Conservation (phyloP, 2,888 invertebrate genomes). For the Acrocyrtus sp. region DNA sequence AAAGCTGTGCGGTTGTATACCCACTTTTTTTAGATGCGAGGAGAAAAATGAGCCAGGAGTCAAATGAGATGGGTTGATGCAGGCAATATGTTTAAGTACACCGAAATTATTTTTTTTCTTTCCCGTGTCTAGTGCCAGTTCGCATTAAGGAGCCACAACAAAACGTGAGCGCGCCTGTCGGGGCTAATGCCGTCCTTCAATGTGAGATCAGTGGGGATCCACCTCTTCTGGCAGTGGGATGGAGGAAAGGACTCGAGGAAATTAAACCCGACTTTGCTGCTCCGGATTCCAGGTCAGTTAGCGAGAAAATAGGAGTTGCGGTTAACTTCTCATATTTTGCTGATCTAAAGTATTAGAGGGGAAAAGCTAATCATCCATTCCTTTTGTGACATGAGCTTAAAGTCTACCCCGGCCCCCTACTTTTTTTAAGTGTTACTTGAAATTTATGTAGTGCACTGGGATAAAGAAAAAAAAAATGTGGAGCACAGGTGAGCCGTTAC, state of each 20-base stretch:
- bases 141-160: conserved; percentile 54
- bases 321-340: conserved; percentile 6
- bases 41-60: too few species aligned
- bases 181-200: conserved; percentile 56
- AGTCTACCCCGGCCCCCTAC: too few species aligned
- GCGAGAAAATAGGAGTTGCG: too few species aligned
- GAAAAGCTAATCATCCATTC: background rate
- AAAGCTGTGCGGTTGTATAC: background rate
- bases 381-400: background rate
- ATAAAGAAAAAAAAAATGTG: too few species aligned
- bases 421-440: too few species aligned
- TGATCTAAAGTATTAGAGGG: too few species aligned
- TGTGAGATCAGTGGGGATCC: conserved; percentile 62
- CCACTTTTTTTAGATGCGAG: background rate
- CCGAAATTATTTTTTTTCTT: background rate
- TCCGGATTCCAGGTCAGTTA: conserved; percentile 58
- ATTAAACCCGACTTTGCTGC: conserved; percentile 50
- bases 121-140: conserved; percentile 53
- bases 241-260: conserved; percentile 59
- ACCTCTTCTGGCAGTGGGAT: conserved; percentile 60
- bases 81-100: background rate
- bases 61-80: too few species aligned
- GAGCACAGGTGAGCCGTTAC: too few species aligned
- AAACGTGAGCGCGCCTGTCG: conserved; percentile 61
- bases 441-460: too few species aligned